phyloP scores from a whole-genome alignment of 2,113 vertebrate genomes.

The Salminus brasiliensis region DNA sequence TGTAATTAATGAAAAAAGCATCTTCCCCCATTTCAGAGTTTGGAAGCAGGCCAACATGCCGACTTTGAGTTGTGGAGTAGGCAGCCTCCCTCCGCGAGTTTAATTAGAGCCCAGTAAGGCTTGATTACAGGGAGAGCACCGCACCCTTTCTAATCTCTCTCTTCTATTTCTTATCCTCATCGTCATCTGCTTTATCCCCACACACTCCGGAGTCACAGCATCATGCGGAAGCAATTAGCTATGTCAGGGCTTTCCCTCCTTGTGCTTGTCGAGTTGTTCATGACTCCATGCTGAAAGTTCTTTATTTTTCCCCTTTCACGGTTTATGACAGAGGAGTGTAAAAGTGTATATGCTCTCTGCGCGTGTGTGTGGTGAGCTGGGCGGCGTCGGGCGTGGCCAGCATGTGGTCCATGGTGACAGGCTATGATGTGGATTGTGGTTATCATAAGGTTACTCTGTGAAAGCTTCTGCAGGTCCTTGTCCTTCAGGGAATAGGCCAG shows the following conservation, averaged over 20 bases:
- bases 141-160: constrained; percentile 71
- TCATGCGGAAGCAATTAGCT: constrained; percentile 66
- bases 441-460: constrained; percentile 49
- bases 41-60: constrained; percentile 27
- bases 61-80: constrained; percentile 50
- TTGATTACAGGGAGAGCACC: constrained; percentile 73
- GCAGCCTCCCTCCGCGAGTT: constrained; percentile 62
- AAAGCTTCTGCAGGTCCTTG: constrained; percentile 31
- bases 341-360: constrained; percentile 50
- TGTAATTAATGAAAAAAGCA: constrained; percentile 11
- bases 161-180: constrained; percentile 75
- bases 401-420: constrained; percentile 50
- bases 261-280: neutral
- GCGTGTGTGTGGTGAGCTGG: constrained; percentile 53
- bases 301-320: constrained; percentile 4
- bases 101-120: constrained; percentile 74
- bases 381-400: constrained; percentile 64
- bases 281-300: constrained; percentile 28
- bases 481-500: constrained; percentile 10
- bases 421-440: constrained; percentile 69
- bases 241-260: constrained; percentile 50
- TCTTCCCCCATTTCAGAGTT: constrained; percentile 9
- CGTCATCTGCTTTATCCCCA: constrained; percentile 59
- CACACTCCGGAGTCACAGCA: constrained; percentile 52
- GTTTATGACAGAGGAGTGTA: constrained; percentile 16